Base-by-base conservation (phyloP, 2,888 invertebrate genomes). In the Gortyna flavago region DNA sequence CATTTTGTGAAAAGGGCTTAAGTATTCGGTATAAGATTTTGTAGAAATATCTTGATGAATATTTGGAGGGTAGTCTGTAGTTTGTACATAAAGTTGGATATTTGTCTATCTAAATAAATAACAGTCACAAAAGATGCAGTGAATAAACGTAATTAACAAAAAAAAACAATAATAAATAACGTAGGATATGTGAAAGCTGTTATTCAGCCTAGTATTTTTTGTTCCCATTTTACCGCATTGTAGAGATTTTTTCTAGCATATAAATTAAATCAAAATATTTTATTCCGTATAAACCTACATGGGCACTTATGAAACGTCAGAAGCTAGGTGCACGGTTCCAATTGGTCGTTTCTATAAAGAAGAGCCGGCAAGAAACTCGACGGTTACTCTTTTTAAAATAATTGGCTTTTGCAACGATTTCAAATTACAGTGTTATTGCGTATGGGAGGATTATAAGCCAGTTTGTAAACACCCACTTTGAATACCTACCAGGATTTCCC, bases 1-100 rank as follows among this genome's bases (percentile, higher is more conserved):
- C 74, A 68, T 76, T 86, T 79, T 72, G 62, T 81, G 76, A 77
- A 86, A 86, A 83, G 74, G 74, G 75, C 70, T 78, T 68, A 61
- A 72, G 64, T 75, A 79, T 61, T 67, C 16, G n/a, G 41, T 44
- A 62, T 48, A 73, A 77, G 70, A 73, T 75, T 82, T 64, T 38
- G 44, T 11, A 1, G 41, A 13, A 61, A 64, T 72, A 38, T 76
- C 65, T 32, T 66, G 71, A 80, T 75, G 57, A 69, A 59, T 72
- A 32, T 64, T 25, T 72, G 32, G 13, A 21, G n/a, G 2, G 16
- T 11, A 11, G 48, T 18, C 13, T 54, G 18, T 79, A 59, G 29
- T 48, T 66, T n/a, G 32, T 16, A 35, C 35, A 35, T 18, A 8
- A 21, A 32, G 25, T 48, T 62, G 5, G 38, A 35, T 18, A 18